phyloP scores from a whole-genome alignment of 2,797 vertebrate species.

The Steatocranus sp. region DNA sequence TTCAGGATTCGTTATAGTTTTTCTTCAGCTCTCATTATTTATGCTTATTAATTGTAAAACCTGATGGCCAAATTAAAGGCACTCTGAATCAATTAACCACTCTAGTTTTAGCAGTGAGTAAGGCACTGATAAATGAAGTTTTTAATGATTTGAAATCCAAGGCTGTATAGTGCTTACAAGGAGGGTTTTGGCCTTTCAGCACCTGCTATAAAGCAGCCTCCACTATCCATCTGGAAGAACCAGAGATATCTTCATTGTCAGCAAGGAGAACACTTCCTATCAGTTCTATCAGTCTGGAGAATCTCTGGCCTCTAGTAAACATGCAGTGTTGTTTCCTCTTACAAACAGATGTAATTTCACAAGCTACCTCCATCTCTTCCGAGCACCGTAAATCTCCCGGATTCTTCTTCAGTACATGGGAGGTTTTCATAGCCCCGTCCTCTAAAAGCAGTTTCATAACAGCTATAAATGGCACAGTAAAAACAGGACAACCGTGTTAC shows the following conservation, averaged over 20 bases:
- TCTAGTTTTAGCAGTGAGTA: not conserved
- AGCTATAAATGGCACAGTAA: slow-evolving; percentile 41
- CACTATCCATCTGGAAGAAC: not conserved
- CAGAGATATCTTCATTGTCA: not conserved
- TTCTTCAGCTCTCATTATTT: not conserved
- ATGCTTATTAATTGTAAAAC: not conserved
- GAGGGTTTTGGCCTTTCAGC: not conserved
- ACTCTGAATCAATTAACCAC: not conserved
- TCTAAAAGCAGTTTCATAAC: slow-evolving; percentile 37
- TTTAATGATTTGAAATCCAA: not conserved
- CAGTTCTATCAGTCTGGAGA: not conserved
- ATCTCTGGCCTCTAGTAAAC: slow-evolving; percentile 11
- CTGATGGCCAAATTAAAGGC: not conserved
- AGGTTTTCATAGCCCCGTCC: slow-evolving; percentile 16
- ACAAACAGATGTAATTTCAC: slow-evolving; percentile 14
- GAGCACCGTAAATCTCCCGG: slow-evolving; percentile 5
- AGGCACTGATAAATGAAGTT: not conserved
- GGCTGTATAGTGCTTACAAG: not conserved
- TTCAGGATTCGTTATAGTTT: fast-evolving
- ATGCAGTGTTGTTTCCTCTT: slow-evolving; percentile 9
- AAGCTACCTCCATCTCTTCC: not conserved
- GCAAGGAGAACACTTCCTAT: not conserved
- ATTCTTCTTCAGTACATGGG: not conserved
- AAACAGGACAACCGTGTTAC: slow-evolving; percentile 41
- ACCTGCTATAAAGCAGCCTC: not conserved